A percentile compares a stretch with the other conserved stretches of the same genome.
These are phyloP conservation scores for Xenopus laevis DNA, from an alignment of 2,113 vertebrate genomes.

Conservation along the genomic window DNA sequence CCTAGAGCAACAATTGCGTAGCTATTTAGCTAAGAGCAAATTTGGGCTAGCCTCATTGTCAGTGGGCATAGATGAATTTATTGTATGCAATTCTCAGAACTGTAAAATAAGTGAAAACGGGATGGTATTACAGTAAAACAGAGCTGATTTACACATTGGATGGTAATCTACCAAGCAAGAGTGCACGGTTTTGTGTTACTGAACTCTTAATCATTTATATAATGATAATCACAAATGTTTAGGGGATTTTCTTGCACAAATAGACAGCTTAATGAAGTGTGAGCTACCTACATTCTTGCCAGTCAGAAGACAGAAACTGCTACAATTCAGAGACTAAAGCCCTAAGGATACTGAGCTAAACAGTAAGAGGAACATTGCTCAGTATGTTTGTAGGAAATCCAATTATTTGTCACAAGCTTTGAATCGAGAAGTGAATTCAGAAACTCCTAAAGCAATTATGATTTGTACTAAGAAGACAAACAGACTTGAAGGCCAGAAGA, in stretches of 20 bases:
- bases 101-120: constrained; percentile 61
- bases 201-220: constrained; percentile 30
- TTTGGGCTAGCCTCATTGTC: constrained; percentile 59
- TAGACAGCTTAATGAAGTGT: constrained; percentile 61
- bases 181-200: constrained; percentile 55
- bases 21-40: constrained; percentile 59
- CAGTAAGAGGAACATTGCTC: constrained; percentile 76
- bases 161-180: constrained; percentile 51
- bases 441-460: constrained; percentile 79
- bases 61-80: constrained; percentile 55
- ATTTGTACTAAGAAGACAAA: constrained; percentile 58
- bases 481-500: constrained; percentile 58
- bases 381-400: constrained; percentile 82
- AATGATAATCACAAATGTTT: constrained; percentile 44
- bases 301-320: constrained; percentile 60
- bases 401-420: constrained; percentile 80
- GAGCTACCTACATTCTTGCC: constrained; percentile 60
- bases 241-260: constrained; percentile 57
- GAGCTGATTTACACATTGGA: constrained; percentile 37
- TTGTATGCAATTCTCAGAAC: constrained; percentile 54
- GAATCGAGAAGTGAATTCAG: constrained; percentile 75
- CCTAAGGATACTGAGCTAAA: constrained; percentile 71
- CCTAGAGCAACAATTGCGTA: constrained; percentile 64
- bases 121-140: constrained; percentile 49
- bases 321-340: constrained; percentile 62